These are phyloP conservation scores for Gasterosteus aculeatus DNA, from an alignment of 2,113 vertebrate species.

Conservation along the genomic window DNA sequence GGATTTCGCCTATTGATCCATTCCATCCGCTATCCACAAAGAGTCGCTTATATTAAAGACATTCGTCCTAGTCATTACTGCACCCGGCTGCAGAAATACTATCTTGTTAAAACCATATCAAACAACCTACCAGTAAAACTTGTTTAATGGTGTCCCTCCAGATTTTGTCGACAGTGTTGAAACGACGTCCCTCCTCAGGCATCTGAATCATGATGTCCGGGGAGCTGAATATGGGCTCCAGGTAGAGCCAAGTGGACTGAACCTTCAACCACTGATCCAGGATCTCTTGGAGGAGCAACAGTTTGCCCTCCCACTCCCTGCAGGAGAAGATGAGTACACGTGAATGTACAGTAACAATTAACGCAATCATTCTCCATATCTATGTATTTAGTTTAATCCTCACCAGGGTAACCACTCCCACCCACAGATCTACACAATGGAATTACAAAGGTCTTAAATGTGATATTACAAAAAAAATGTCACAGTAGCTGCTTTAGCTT, in stretches of 20 bases:
- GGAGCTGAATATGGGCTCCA: conserved; percentile 91
- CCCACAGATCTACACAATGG: background rate
- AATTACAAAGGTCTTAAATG: background rate
- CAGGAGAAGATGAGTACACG: conserved; percentile 8
- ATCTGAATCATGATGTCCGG: conserved; percentile 91
- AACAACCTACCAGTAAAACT: conserved; percentile 77
- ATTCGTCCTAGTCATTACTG: background rate
- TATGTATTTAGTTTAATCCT: background rate
- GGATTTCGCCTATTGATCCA: background rate
- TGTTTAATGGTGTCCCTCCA: conserved; percentile 87
- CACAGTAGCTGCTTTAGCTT: background rate
- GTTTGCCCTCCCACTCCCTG: conserved; percentile 87
- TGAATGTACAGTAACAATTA: background rate
- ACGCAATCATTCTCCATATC: background rate
- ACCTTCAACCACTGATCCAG: conserved; percentile 91
- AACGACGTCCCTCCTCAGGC: conserved; percentile 87
- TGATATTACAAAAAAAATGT: conserved; percentile 2
- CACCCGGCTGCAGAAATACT: background rate
- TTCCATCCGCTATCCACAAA: background rate
- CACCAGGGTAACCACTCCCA: conserved; percentile 1
- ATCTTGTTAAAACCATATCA: background rate
- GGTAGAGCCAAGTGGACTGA: conserved; percentile 88
- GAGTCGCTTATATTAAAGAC: background rate
- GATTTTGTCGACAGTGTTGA: conserved; percentile 85
- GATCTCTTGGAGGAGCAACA: conserved; percentile 88